These are phyloP conservation scores for Genyomyrus donnyi DNA, from an alignment of 2,113 vertebrate species.

Conservation along the genomic window DNA sequence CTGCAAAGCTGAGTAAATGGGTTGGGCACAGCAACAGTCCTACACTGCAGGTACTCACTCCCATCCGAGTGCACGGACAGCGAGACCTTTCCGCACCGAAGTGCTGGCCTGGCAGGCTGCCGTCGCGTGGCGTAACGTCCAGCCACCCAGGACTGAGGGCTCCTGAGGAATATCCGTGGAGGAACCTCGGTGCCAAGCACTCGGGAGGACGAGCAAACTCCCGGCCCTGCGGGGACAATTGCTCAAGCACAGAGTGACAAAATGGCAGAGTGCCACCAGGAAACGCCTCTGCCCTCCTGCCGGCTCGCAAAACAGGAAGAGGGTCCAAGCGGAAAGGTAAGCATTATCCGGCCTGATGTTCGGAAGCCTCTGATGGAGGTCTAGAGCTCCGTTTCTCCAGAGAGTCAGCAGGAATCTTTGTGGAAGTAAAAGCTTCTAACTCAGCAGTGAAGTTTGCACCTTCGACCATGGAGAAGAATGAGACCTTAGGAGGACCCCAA, in stretches of 20 bases:
- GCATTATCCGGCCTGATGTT: neutral
- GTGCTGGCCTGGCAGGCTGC: neutral
- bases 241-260: neutral
- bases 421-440: neutral
- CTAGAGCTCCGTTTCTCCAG: neutral
- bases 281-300: neutral
- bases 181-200: neutral
- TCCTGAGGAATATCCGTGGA: neutral
- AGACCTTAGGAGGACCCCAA: neutral
- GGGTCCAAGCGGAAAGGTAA: neutral
- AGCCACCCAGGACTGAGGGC: neutral
- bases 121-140: neutral
- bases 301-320: neutral
- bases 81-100: neutral
- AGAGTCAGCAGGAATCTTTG: neutral
- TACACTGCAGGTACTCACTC: neutral
- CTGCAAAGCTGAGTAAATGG: neutral
- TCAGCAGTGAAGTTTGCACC: neutral
- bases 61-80: neutral
- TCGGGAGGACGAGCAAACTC: neutral
- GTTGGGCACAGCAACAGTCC: neutral
- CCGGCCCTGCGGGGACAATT: neutral
- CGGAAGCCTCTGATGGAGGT: neutral
- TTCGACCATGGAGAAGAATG: neutral
- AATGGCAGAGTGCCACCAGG: neutral